Evolutionary conservation across 2,113 vertebrate genomes (phyloP), one percentile per base, ranked within the genome.

Genomic region (Salvelinus alpinus): DNA sequence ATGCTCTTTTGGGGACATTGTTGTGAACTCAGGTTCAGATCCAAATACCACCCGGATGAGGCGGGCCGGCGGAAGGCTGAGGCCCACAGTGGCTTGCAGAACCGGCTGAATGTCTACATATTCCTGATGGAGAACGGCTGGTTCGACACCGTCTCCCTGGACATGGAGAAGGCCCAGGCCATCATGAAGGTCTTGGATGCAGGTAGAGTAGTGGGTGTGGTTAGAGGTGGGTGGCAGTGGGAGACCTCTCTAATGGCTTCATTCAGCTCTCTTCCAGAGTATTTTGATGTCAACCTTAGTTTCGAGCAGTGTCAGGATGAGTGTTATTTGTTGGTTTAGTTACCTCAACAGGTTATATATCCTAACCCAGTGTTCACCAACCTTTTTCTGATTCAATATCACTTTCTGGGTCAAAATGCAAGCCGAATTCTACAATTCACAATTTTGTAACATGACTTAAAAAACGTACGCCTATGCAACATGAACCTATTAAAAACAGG

Each of bases 41-140:
- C 95, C 1, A 96, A 96, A 78, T 98, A 96, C 82, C 96, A 97
- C 88, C 96, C 96, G 0, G 96, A 97, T 9, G 96, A 98, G 88
- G 95, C 95, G 20, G 92, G 92, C 0, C 86, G 89, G 5, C 87
- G 92, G 57, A 94, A 91, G 86, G 93, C 95, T 20, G 96, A 96
- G 77, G 94, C 95, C 64, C 93, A 92, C 69, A 84, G 86, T 1
- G 95, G 94, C 18, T 93, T 98, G 27, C 93, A 95, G 64, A 96
- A 95, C 44, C 90, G 96, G 0, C 88, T 96, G 9, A 79, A 69
- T 1, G 95, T 96, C 34, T 97, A 96, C 82, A 87, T 95, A 29
- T 97, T 93, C 77, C 92, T 98, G 67, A 90, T 95, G 90, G 96
- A 97, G 31, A 93, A 92, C 57, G 84, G 81, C 73, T 98, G 95